Evolutionary conservation across 92 coral and sea anemone genomes (phyloP), one percentile per base, ranked within the genome.

Genomic region (Hydrozoanthus gracilis): DNA sequence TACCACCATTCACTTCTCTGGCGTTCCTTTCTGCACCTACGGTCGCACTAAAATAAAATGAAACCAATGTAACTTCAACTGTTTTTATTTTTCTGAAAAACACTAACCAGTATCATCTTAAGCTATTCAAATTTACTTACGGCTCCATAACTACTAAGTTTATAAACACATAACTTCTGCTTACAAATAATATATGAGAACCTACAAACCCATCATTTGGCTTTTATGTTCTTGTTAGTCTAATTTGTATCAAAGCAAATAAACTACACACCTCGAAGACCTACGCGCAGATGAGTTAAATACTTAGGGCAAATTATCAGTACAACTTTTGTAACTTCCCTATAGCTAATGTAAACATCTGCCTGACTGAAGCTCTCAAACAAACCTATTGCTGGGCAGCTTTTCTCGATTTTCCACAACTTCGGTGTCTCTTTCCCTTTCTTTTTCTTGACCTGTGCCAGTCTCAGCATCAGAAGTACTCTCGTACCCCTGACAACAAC

Each of bases 381-480:
- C 79, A 11, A 82, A 94, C 97, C 97, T 94, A 88, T 92, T 91
- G 64, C 87, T 94, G 4, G 86, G 94, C 11, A 88, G 90, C 17
- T 91, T 78, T 3, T 91, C 92, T 16, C 83, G 92, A 61, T 87
- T 92, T 17, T 94, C 94, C 14, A 86, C 94, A 4, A 84, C 88
- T 61, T 79, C 93, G 44, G 35, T 68, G 9, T 89, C 92, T 44
- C 93, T 92, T 76, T 92, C 93, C 79, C 89, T 92, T 51, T 94
- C 98, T 17, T 91, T 95, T 54, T 91, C 98, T 71, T 92, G 98
- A 20, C 95, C 95, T 55, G 95, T 92, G 11, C 98, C 94, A 61
- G 98, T 94, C 83, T 92, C 95, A 4, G 94, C 93, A 45, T 88
- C 92, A 67, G 95, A 92, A 45, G 89, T 87, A 46, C 86, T 78